phyloP scores from a whole-genome alignment of 2,797 vertebrate species.

The Labroides dimidiatus region DNA sequence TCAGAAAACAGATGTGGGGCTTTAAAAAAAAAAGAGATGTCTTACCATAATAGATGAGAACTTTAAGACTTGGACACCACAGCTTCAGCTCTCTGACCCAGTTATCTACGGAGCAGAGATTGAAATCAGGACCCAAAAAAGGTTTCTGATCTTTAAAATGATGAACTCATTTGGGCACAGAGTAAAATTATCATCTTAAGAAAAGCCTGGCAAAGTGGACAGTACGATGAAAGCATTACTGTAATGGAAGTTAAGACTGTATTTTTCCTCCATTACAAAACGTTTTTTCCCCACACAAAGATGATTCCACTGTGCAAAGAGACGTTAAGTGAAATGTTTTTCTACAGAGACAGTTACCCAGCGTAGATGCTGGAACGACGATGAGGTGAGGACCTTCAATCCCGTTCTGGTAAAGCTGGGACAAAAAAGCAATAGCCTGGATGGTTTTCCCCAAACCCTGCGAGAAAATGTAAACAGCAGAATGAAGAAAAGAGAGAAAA shows the following conservation, averaged over 20 bases:
- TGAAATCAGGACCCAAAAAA: not conserved
- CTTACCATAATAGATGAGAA: conserved; percentile 95
- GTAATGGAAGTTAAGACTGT: no score
- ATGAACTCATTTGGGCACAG: no score
- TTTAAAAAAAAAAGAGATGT: not conserved
- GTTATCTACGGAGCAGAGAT: conserved; percentile 87
- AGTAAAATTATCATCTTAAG: no score
- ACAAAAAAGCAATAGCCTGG: conserved; percentile 96
- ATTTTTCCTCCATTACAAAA: no score
- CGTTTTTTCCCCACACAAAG: no score
- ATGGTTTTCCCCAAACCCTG: conserved; percentile 99
- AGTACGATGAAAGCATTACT: no score
- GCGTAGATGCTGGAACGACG: conserved; percentile 93
- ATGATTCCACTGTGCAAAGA: no score
- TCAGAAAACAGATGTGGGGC: no score
- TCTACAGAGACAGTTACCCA: conserved; percentile 88
- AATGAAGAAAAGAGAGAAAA: not conserved
- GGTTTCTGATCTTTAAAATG: no score
- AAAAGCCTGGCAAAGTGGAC: no score
- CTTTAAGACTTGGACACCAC: conserved; percentile 93
- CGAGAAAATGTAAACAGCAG: conserved; percentile 2
- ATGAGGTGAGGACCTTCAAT: conserved; percentile 93
- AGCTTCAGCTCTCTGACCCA: conserved; percentile 94
- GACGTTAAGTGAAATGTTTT: not conserved
- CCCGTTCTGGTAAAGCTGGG: conserved; percentile 90